phyloP scores from a whole-genome alignment of 2,888 invertebrate species.

The Elmis aenea region DNA sequence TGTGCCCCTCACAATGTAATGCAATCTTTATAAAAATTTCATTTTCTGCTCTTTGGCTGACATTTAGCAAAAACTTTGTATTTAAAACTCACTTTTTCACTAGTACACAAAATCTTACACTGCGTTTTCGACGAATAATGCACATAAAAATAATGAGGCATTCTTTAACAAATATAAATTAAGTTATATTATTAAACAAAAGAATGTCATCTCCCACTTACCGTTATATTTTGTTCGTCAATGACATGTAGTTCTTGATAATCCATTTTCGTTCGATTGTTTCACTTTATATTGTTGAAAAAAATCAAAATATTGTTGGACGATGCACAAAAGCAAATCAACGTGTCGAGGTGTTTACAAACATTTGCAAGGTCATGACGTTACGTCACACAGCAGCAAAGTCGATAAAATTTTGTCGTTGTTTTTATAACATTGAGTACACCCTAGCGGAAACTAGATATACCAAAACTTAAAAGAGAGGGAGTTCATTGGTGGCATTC shows the following conservation, averaged over 20 bases:
- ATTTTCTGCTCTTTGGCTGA: too few relatives aligned
- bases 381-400: too few relatives aligned
- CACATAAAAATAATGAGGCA: too few relatives aligned
- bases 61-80: too few relatives aligned
- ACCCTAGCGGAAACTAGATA: too few relatives aligned
- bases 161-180: not conserved
- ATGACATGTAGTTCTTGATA: conserved; percentile 60
- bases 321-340: conserved; percentile 43
- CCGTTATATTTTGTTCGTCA: conserved; percentile 57
- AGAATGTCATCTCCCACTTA: conserved; percentile 45
- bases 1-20: conserved; percentile 25
- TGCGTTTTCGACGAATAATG: too few relatives aligned
- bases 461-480: too few relatives aligned
- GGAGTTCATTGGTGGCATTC: too few relatives aligned
- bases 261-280: conserved; percentile 50
- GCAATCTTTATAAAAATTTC: conserved; percentile 4
- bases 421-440: too few relatives aligned
- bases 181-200: conserved; percentile 2
- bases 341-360: conserved; percentile 70
- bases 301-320: conserved; percentile 15
- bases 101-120: too few relatives aligned
- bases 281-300: conserved; percentile 6
- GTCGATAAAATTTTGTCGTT: too few relatives aligned
- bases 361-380: conserved; percentile 66
- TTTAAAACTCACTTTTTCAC: too few relatives aligned